phyloP scores from a whole-genome alignment of 2,113 vertebrate species.

The Tauraco erythrolophus region DNA sequence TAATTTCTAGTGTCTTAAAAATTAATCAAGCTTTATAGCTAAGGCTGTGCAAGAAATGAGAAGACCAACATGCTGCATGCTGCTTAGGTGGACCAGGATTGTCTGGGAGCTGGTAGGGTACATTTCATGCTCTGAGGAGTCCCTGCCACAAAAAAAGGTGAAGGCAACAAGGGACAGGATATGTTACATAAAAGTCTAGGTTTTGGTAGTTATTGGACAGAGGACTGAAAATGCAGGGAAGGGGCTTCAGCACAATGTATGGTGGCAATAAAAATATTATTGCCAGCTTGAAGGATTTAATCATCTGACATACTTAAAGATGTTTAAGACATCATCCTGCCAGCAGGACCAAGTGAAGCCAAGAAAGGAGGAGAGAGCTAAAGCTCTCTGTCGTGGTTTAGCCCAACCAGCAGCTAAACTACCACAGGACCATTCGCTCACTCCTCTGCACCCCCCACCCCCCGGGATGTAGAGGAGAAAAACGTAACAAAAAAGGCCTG shows the following conservation, averaged over 20 bases:
- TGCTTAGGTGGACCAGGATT: neutral
- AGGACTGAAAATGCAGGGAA: neutral
- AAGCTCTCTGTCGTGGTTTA: neutral
- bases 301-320: neutral
- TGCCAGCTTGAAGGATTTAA: neutral
- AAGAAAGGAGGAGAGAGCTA: neutral
- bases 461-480: too few species aligned
- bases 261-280: neutral
- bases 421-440: too few species aligned
- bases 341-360: neutral
- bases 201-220: neutral
- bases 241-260: neutral
- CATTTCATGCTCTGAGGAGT: neutral
- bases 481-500: too few species aligned
- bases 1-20: neutral
- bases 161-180: neutral
- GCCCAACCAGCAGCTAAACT: too few species aligned
- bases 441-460: too few species aligned
- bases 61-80: neutral
- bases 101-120: neutral
- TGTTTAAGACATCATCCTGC: neutral
- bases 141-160: neutral
- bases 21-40: neutral
- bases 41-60: neutral
- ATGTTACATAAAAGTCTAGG: neutral